Evolutionary conservation across 2,113 vertebrate genomes (phyloP), one percentile per base, ranked within the genome.

Genomic region (Nothobranchius furzeri): DNA sequence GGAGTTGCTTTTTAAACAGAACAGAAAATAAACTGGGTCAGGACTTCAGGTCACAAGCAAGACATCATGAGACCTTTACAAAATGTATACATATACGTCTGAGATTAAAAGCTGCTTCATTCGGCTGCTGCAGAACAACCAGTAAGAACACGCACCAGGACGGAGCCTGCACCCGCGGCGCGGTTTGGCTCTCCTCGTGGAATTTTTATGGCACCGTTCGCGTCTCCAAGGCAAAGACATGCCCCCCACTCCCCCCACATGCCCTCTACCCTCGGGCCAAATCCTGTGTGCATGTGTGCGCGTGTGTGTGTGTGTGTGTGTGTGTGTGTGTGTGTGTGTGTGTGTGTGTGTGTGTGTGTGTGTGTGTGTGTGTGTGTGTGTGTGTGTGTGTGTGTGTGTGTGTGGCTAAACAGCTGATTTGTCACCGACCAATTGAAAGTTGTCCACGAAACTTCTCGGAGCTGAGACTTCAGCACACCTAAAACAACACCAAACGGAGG

Each of bases 401-500:
- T 51, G 56, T 69, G 4, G 54, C 24, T 49, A 93, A 94, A 68
- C 94, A 95, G 94, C 95, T 96, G 95, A 95, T 95, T 92, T 93
- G 85, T 88, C 90, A 83, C 86, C 88, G 91, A 88, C 95, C 96
- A 96, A 96, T 97, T 93, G 94, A 92, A 70, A 88, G 88, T 93
- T 93, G 20, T 86, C 90, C 93, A 92, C 85, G 91, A 89, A 93
- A 92, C 93, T 72, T 35, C 89, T 90, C 91, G 81, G 85, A 87
- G 91, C 89, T 90, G 92, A 91, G 89, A 79, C 87, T 89, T 84
- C 85, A 93, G 85, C 93, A 93, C 93, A 94, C 91, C 92, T 92
- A 83, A 76, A 40, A 85, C 37, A 24, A 13, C 49, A 24, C 17
- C 6, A 60, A 73, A 69, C 69, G 66, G 71, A 83, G 35, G 72